Conservation (phyloP, 2,797 vertebrate species). For the Nyctalus aviator region DNA sequence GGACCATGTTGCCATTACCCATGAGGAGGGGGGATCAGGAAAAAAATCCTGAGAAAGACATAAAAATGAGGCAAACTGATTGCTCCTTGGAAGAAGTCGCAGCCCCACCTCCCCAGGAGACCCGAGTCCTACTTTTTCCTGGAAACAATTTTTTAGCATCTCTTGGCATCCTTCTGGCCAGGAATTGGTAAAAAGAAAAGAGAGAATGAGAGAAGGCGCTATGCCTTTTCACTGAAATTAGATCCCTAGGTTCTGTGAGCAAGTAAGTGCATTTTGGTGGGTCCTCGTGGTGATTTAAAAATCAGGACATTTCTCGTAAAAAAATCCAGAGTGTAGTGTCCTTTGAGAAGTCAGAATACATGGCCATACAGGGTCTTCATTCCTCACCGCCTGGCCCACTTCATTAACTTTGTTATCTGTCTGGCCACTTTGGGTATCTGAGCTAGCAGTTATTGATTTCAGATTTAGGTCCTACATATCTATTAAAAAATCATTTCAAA, state of each 20-base stretch:
- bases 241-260: background rate
- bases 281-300: background rate
- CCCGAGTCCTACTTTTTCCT: conserved; percentile 78
- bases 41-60: conserved; percentile 74
- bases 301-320: background rate
- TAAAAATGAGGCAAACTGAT: conserved; percentile 58
- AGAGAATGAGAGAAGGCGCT: background rate
- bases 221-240: background rate
- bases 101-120: conserved; percentile 14
- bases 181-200: conserved; percentile 38
- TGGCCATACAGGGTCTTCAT: background rate
- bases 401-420: background rate
- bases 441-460: background rate
- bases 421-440: background rate
- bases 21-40: conserved; percentile 46
- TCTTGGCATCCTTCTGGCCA: conserved; percentile 65
- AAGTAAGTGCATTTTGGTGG: background rate
- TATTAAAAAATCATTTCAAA: background rate
- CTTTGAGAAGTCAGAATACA: conserved; percentile 3
- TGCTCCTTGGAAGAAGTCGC: conserved; percentile 67
- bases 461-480: background rate
- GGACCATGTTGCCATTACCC: conserved; percentile 13
- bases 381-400: background rate
- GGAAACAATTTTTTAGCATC: conserved; percentile 75
- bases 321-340: background rate